Base-by-base conservation (phyloP, 2,797 vertebrate genomes). In the Enteromius fasciolatus region DNA sequence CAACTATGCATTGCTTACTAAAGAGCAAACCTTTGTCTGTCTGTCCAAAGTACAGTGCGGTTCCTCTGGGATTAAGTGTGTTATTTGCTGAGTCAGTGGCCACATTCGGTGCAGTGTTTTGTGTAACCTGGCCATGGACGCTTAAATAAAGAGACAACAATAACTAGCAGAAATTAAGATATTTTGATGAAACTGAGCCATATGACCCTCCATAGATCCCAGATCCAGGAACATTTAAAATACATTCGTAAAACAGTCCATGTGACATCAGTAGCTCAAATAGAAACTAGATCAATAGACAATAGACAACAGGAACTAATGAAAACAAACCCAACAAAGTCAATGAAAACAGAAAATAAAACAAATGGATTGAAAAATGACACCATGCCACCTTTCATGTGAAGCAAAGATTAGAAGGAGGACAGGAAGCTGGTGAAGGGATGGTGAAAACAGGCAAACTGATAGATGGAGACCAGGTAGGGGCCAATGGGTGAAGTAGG, bases 21-120 rank as follows among this genome's bases (percentile, higher is more conserved):
- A 81, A 81, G 33, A 72, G 66, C 25, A 50, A 81, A 77, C 25
- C 66, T 52, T 84, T 39, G 64, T 68, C 25, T 63, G 46, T 57
- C 39, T 68, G 72, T 31, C 57, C 39, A 76, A 75, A 67, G 80
- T 39, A 68, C 50, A 20, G 20, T 48, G 41, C 8, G 5, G 12
- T 36, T 83, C 66, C 15, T 69, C 14, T 61, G 74, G 64, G 64
- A 69, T 67, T 69, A 1, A 57, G 15, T n/a, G 14, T 44, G 14
- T 39, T 76, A 36, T 67, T 76, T 77, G 78, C 28, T 36, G 41
- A 73, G 54, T 73, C 28, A 70, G 73, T 33, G 67, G 28, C 66
- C 63, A 41, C 50, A 44, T 18, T 46, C 3, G 17, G 18, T 17
- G 0, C 11, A 52, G 61, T 3, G 3, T 48, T 64, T 78, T 46